Conservation (phyloP, 2,888 invertebrate species). For the Horisme vitalbata region DNA sequence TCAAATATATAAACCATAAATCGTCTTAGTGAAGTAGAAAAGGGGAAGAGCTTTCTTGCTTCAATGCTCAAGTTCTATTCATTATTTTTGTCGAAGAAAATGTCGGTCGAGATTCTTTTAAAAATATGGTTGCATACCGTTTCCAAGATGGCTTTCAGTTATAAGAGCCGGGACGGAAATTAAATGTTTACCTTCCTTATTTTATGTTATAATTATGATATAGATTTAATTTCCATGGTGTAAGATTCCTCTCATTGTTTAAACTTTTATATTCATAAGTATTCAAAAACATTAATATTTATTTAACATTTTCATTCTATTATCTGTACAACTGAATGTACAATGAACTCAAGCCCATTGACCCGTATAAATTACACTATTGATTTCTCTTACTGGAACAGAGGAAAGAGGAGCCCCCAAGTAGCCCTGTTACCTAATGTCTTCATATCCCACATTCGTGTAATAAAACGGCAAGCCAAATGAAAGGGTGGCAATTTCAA, state of each 20-base stretch:
- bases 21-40: constrained; percentile 58
- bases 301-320: too few relatives aligned
- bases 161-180: constrained; percentile 9
- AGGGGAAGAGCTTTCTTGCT: constrained; percentile 56
- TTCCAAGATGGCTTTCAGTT: constrained; percentile 27
- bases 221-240: too few relatives aligned
- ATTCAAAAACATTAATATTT: too few relatives aligned
- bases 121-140: constrained; percentile 32
- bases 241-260: too few relatives aligned
- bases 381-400: neutral
- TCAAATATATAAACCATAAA: constrained; percentile 73
- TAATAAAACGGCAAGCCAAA: constrained; percentile 26
- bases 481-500: constrained; percentile 39
- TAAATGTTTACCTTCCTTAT: neutral
- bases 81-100: constrained; percentile 55
- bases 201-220: too few relatives aligned
- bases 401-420: too few relatives aligned
- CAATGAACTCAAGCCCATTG: too few relatives aligned
- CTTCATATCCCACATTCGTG: constrained; percentile 24
- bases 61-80: constrained; percentile 58
- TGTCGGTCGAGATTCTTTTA: constrained; percentile 29
- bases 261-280: too few relatives aligned
- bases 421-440: constrained; percentile 11
- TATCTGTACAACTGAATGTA: too few relatives aligned
- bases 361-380: constrained; percentile 1